Conservation (phyloP, 2,113 vertebrate species). For the Panthera uncia region DNA sequence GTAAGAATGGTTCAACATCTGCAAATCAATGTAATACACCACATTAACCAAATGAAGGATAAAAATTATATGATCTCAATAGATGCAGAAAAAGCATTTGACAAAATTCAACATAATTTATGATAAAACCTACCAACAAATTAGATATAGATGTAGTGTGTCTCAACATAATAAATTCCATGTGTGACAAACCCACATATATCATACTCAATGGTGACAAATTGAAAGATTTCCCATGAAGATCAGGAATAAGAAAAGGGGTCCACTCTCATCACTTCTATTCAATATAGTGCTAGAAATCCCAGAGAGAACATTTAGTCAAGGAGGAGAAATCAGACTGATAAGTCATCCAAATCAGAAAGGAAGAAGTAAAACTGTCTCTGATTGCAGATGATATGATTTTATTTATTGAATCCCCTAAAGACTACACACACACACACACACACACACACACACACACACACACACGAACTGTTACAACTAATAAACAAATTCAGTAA, state of each 20-base stretch:
- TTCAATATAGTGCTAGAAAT: neutral
- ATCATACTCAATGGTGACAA: neutral
- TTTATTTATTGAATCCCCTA: neutral
- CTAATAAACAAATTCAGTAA: neutral
- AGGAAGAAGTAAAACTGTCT: neutral
- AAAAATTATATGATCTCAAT: neutral
- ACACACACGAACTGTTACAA: neutral
- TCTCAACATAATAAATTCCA: neutral
- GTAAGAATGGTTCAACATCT: neutral
- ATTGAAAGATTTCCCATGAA: neutral
- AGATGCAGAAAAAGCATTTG: neutral
- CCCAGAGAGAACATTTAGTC: neutral
- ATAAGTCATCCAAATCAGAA: neutral
- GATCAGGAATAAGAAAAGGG: neutral
- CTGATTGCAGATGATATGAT: neutral
- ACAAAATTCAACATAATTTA: neutral
- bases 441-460: neutral
- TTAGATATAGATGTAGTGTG: neutral
- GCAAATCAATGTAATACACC: neutral
- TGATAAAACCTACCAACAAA: neutral
- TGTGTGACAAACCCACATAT: neutral
- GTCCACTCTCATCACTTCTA: neutral
- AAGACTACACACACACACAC: neutral
- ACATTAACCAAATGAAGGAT: neutral
- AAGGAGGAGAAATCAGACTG: neutral